Conservation (phyloP, 2,113 vertebrate genomes). For the Serinus canaria region DNA sequence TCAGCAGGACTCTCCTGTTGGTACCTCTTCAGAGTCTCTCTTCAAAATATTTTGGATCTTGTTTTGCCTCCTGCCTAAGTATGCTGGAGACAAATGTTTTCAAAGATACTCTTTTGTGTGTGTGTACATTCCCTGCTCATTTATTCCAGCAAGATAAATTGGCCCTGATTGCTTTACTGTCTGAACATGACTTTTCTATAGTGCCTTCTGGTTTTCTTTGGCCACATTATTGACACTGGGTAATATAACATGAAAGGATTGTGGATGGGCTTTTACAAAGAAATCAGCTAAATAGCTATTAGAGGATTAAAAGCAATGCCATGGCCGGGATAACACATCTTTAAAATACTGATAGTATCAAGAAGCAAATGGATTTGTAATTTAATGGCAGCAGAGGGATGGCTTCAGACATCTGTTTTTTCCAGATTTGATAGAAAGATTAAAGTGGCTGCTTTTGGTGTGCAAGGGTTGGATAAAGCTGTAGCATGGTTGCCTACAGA, state of each 20-base stretch:
- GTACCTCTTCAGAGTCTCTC: neutral
- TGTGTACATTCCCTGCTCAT: neutral
- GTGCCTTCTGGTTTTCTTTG: constrained; percentile 30
- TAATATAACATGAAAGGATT: constrained; percentile 62
- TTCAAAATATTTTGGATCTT: neutral
- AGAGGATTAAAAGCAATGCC: constrained; percentile 60
- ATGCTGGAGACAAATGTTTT: neutral
- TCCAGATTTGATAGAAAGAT: constrained; percentile 16
- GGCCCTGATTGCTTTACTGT: constrained; percentile 15
- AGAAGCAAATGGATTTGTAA: constrained; percentile 48
- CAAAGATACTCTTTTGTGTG: neutral
- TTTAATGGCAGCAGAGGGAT: constrained; percentile 13
- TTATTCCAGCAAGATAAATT: constrained; percentile 31
- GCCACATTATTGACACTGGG: constrained; percentile 37
- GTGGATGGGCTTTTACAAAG: constrained; percentile 71
- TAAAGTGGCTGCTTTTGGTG: neutral
- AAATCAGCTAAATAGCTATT: constrained; percentile 51
- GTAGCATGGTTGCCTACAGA: neutral
- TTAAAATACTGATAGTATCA: constrained; percentile 50
- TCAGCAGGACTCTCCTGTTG: neutral
- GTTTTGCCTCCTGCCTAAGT: neutral
- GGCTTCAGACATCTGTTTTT: neutral
- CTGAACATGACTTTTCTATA: neutral
- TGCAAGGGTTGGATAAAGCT: neutral
- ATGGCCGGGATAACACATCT: constrained; percentile 22